Evolutionary conservation across 2,113 vertebrate species (phyloP).

Genomic region (Symphodus melops): DNA sequence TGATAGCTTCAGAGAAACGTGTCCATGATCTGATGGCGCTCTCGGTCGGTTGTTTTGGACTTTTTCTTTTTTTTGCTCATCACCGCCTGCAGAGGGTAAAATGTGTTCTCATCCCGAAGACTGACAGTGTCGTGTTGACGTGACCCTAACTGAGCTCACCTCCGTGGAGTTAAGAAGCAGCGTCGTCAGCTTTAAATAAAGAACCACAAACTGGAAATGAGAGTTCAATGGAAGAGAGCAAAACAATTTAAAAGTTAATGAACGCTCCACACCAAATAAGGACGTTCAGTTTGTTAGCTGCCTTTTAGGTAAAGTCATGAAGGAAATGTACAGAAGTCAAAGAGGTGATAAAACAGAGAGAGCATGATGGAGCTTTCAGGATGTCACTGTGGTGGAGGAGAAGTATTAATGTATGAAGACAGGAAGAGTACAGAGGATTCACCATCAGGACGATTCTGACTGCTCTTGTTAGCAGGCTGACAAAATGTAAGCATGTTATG

Average conservation of each 20-base stretch:
- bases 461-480: slow-evolving; percentile 27
- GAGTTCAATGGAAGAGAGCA: not conserved
- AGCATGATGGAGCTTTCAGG: too few relatives aligned
- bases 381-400: too few relatives aligned
- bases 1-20: not conserved
- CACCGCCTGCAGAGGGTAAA: not conserved
- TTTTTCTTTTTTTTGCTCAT: not conserved
- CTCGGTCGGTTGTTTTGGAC: not conserved
- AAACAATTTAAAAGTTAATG: too few relatives aligned
- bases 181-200: not conserved
- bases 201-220: not conserved
- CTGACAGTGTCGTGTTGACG: not conserved
- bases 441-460: too few relatives aligned
- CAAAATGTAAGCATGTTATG: slow-evolving; percentile 53
- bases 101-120: not conserved
- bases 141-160: not conserved
- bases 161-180: not conserved
- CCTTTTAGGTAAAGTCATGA: too few relatives aligned
- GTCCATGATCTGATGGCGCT: not conserved
- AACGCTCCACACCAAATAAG: too few relatives aligned
- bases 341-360: not conserved
- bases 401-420: too few relatives aligned
- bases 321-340: not conserved
- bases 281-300: too few relatives aligned
- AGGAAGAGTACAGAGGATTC: too few relatives aligned